These are phyloP conservation scores for Megaustenia siamemsis DNA, from an alignment of 2,888 invertebrate genomes.

Conservation along the genomic window DNA sequence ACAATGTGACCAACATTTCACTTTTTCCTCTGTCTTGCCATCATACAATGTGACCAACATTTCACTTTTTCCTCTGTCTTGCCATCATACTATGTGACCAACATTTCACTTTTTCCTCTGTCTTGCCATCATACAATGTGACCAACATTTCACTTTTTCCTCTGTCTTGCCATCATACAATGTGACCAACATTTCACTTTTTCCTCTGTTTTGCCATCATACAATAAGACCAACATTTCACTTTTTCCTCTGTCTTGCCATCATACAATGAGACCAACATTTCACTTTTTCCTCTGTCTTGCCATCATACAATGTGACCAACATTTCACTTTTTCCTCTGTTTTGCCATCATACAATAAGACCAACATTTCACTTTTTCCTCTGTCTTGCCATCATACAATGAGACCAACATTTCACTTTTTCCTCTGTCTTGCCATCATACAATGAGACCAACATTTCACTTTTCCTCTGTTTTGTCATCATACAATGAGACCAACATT, in stretches of 20 bases:
- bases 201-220: neutral
- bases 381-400: neutral
- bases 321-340: neutral
- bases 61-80: neutral
- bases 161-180: too few relatives aligned
- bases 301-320: neutral
- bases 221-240: neutral
- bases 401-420: too few relatives aligned
- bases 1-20: neutral
- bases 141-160: too few relatives aligned
- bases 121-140: too few relatives aligned
- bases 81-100: too few relatives aligned
- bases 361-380: neutral
- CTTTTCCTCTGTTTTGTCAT: neutral
- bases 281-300: neutral
- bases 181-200: neutral
- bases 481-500: neutral
- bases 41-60: neutral
- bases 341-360: too few relatives aligned
- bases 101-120: neutral
- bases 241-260: constrained; percentile 60
- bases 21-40: neutral
- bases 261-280: constrained; percentile 68
- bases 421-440: too few relatives aligned
- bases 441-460: too few relatives aligned